These are phyloP conservation scores for Sebastes cheni DNA, from an alignment of 2,797 vertebrate species.

Conservation along the genomic window DNA sequence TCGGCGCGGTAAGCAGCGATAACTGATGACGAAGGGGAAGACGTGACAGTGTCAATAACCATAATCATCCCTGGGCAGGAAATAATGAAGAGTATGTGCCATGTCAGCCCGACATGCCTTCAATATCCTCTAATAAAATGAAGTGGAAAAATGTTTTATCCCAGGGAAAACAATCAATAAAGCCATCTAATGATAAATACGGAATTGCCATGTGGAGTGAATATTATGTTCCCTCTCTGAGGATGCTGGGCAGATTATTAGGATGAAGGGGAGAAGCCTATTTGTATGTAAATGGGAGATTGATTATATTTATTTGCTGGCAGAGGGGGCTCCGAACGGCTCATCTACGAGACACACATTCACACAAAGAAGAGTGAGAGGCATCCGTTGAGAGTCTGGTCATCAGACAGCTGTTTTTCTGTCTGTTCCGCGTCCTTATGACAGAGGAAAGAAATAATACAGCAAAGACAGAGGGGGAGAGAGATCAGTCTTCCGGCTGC, in stretches of 20 bases:
- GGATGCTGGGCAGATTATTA: conserved; percentile 77
- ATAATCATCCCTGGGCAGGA: conserved; percentile 84
- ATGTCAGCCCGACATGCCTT: conserved; percentile 78
- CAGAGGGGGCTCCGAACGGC: conserved; percentile 54
- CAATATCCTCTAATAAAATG: conserved; percentile 85
- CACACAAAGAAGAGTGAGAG: conserved; percentile 52
- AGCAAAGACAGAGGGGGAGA: conserved; percentile 47
- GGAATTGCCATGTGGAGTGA: conserved; percentile 76
- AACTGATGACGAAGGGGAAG: conserved; percentile 79
- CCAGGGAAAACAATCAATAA: conserved; percentile 80
- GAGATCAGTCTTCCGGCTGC: conserved; percentile 69
- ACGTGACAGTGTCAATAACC: conserved; percentile 91
- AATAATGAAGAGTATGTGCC: conserved; percentile 86
- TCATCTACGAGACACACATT: conserved; percentile 20
- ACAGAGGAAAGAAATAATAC: conserved; percentile 58
- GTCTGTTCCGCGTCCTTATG: conserved; percentile 58
- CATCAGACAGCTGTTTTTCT: conserved; percentile 66
- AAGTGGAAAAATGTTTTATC: conserved; percentile 66
- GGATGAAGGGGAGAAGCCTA: conserved; percentile 79
- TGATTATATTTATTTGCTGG: conserved; percentile 87
- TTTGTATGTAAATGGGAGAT: conserved; percentile 87
- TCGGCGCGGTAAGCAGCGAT: conserved; percentile 82
- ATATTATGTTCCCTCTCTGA: conserved; percentile 76
- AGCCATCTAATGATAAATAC: conserved; percentile 82
- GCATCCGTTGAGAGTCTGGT: conserved; percentile 51